Evolutionary conservation across 1,140 invertebrate species (phyloP), one percentile per base, ranked within the genome.

Genomic region (Calosoma granatense): DNA sequence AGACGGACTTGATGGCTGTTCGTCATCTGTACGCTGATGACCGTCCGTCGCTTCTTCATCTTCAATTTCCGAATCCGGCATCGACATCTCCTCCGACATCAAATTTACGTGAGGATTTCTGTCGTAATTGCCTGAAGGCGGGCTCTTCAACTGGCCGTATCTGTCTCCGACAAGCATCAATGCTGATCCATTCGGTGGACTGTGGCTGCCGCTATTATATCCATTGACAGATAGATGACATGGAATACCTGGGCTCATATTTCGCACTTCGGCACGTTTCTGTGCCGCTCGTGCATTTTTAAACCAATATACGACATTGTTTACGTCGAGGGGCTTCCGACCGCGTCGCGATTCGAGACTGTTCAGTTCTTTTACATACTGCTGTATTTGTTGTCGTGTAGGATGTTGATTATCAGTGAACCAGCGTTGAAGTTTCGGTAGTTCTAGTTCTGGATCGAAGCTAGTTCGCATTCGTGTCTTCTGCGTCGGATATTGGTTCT

Each of bases 231-330:
- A 70, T 26, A 81, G 67, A 62, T 79, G 79, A 53, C 77, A 78
- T 30, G 74, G 65, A 47, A 80, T 56, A 15, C 76, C 76, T 54
- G 77, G 72, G 21, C 64, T 43, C 43, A 79, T 75, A 60, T 74
- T 78, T 54, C 88, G 77, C 55, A 85, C 81, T 72, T 91, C 88
- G 0, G 88, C 87, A 39, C 94, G 77, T 68, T 97, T 94, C 70
- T 94, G 90, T 1, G 95, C 94, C 9, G 95, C 95, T 55, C 95
- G 78, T 0, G 95, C 94, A 70, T 98, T 98, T 73, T 98, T 98
- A 71, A 98, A 98, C 95, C 95, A 98, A 71, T 97, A 97, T 19
- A 97, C 94, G 11, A 98, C 93, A 70, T 98, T 98, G 67, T 96
- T 96, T 1, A 97, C 86, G 72, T 98, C 94, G 20, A 98, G 76